Percentiles rank a stretch among this genome's conserved stretches.
Conservation (phyloP, 2,888 invertebrate genomes). For the Scelioninae gen. 2 region DNA sequence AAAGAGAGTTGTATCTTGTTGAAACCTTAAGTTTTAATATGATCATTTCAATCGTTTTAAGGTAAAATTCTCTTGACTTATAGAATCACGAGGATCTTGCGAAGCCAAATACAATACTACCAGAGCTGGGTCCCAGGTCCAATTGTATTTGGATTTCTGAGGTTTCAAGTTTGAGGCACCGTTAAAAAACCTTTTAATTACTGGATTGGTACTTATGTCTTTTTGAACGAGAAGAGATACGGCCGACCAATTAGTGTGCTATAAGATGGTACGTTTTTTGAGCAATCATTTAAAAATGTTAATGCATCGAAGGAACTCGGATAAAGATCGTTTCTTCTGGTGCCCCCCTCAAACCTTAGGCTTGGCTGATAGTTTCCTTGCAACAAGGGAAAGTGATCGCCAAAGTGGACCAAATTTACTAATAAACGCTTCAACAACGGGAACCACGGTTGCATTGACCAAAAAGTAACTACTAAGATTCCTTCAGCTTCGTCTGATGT, state of each 20-base stretch:
- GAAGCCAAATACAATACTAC: constrained; percentile 55
- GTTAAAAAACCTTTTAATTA: constrained; percentile 4
- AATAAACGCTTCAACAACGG: not conserved
- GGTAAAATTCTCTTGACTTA: constrained; percentile 4
- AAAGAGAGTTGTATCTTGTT: too few species aligned
- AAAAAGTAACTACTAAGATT: constrained; percentile 53
- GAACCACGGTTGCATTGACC: constrained; percentile 17
- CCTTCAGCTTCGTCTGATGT: constrained; percentile 32
- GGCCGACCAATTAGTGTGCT: constrained; percentile 1
- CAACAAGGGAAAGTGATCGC: constrained; percentile 63
- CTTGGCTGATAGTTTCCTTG: not conserved
- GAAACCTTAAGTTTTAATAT: constrained; percentile 10
- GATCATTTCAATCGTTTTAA: constrained; percentile 40
- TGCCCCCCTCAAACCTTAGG: not conserved
- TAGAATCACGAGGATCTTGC: not conserved
- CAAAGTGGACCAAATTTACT: constrained; percentile 56
- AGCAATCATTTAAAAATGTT: not conserved
- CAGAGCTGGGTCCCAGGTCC: constrained; percentile 61
- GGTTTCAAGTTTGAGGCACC: constrained; percentile 32
- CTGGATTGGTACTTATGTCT: not conserved
- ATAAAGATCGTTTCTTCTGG: not conserved
- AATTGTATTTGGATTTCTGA: constrained; percentile 52
- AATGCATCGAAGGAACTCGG: too few species aligned
- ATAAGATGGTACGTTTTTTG: not conserved
- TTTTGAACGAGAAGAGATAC: not conserved